These are phyloP conservation scores for Parus major DNA, from an alignment of 2,113 vertebrate species.

Conservation along the genomic window DNA sequence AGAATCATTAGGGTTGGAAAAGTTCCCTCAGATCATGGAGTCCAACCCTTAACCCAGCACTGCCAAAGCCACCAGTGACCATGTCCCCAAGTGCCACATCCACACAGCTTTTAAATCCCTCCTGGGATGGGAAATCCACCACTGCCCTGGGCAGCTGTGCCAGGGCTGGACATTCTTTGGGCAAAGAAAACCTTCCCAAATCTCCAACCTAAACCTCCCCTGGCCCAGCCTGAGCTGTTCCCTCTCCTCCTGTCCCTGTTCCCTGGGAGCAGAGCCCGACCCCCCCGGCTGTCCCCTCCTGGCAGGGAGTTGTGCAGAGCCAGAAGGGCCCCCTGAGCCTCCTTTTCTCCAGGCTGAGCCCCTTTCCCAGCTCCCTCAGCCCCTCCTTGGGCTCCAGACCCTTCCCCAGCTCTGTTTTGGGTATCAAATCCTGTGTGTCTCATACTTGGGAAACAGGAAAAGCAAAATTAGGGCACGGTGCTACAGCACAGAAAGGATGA, in stretches of 20 bases:
- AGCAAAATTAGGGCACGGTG: background rate
- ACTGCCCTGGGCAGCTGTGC: background rate
- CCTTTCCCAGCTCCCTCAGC: background rate
- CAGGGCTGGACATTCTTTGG: fast-evolving
- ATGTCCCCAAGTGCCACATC: background rate
- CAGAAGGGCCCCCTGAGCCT: background rate
- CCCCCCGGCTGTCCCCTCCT: background rate
- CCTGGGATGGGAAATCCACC: background rate
- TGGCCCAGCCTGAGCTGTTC: fast-evolving
- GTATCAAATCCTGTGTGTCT: background rate
- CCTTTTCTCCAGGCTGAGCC: background rate
- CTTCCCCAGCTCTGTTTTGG: background rate
- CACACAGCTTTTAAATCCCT: fast-evolving
- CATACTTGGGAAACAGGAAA: background rate
- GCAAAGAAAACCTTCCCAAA: fast-evolving
- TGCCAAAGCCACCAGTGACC: background rate
- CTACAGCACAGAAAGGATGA: background rate
- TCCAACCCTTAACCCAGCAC: background rate
- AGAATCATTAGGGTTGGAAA: background rate
- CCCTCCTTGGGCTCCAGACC: fast-evolving
- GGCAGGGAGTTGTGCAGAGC: background rate
- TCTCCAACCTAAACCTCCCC: fast-evolving
- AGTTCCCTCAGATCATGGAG: background rate
- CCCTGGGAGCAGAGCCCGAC: background rate
- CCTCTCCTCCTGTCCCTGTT: background rate